Evolutionary conservation across 2,113 vertebrate species (phyloP), one percentile per base, ranked within the genome.

Genomic region (Rhea americana): DNA sequence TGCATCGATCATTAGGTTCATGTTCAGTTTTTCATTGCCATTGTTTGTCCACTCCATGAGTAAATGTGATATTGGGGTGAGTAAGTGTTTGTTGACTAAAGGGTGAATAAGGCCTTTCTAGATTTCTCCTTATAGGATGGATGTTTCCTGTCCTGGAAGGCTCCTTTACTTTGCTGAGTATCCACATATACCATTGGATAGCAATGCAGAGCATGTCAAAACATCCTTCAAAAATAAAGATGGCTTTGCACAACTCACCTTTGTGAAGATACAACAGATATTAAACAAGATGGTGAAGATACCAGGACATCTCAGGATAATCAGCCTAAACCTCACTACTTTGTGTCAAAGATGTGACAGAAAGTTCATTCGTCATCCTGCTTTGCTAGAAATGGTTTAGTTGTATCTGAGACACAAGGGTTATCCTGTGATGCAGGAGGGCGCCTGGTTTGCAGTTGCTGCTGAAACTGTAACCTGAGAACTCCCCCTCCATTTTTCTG

Each of bases 141-240:
- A 16, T 14, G 1, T 19, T 59, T 75, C 66, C 21, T 85, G 13
- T 28, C 61, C 72, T 66, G 3, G 9, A 25, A 71, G 3, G 11
- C 7, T 92, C 11, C 20, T 47, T n/a, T 59, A 65, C 63, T 59
- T 59, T 37, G 53, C 50, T 51, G 19, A 12, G 4, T 50, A 43
- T 26, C 26, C 53, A 7, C 1, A 1, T 8, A 21, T n/a, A 32
- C 28, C 18, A 1, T 22, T 70, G 32, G 4, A 67, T 81, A 86
- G 37, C 50, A 72, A 4, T 8, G 20, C 17, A 1, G 1, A 74
- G 9, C 4, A 3, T 4, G 6, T 32, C 8, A 48, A 66, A 84
- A 28, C 8, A n/a, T 35, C 1, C 1, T 18, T 6, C 1, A 5
- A 28, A 43, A 1, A 15, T 37, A 59, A 71, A 30, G 18, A 62